Evolutionary conservation across 1,140 invertebrate genomes (phyloP).

Genomic region (Drosophila ohnishii): DNA sequence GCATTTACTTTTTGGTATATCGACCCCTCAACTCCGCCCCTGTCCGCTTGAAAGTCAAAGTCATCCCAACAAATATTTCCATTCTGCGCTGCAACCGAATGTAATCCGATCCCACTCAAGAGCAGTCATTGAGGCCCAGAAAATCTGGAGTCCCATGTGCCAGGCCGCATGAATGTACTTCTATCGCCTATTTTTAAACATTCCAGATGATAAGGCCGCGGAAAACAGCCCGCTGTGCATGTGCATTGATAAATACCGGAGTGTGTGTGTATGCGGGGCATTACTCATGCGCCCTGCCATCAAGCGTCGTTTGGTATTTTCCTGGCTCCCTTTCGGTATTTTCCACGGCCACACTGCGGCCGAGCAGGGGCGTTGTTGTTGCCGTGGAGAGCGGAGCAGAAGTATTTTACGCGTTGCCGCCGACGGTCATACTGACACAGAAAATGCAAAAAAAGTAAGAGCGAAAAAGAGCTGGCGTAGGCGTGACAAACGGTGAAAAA

Average conservation of each 20-base stretch:
- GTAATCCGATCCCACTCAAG: constrained; percentile 33
- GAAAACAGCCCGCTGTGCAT: constrained; percentile 35
- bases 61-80: constrained; percentile 24
- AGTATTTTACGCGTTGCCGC: constrained; percentile 31
- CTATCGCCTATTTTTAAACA: constrained; percentile 45
- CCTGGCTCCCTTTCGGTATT: constrained; percentile 18
- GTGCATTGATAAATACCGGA: constrained; percentile 49
- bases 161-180: constrained; percentile 42
- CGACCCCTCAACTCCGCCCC: not conserved
- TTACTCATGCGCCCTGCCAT: constrained; percentile 42
- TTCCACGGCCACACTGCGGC: constrained; percentile 22
- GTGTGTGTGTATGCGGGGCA: constrained; percentile 20
- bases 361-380: constrained; percentile 31
- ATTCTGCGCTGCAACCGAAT: constrained; percentile 19
- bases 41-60: constrained; percentile 24
- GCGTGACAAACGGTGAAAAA: constrained; percentile 68
- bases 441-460: constrained; percentile 70
- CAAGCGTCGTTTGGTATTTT: constrained; percentile 33
- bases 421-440: constrained; percentile 64
- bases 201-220: constrained; percentile 60
- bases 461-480: constrained; percentile 66
- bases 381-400: constrained; percentile 11
- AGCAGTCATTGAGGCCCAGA: constrained; percentile 26
- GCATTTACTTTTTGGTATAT: not conserved
- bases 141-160: constrained; percentile 40